phyloP scores from a whole-genome alignment of 37 sponge, comb jelly and placozoan genomes.

The Oopsacas minuta region DNA sequence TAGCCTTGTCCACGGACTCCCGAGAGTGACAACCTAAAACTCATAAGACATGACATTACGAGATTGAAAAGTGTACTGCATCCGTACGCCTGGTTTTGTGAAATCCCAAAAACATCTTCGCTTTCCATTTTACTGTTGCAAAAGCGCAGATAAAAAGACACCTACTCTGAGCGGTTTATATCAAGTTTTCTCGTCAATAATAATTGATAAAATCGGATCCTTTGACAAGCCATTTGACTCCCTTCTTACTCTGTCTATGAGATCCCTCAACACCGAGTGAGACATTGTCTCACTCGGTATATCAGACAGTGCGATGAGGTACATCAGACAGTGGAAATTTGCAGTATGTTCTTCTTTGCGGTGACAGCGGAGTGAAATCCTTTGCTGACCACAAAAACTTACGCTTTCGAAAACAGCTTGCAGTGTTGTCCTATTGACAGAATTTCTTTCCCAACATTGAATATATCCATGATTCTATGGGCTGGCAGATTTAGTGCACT shows the following conservation, averaged over 20 bases:
- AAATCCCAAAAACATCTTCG: background rate
- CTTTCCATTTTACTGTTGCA: background rate
- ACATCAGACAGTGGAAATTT: background rate
- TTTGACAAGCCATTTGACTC: background rate
- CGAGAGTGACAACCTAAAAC: too few relatives aligned
- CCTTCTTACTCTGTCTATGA: background rate
- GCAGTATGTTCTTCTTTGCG: background rate
- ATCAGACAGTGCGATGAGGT: background rate
- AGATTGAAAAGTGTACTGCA: too few relatives aligned
- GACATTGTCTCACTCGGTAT: background rate
- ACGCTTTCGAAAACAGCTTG: background rate
- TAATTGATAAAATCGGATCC: background rate
- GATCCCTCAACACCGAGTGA: background rate
- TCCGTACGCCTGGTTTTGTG: too few relatives aligned
- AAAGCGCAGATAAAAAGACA: background rate
- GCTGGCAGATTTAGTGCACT: background rate
- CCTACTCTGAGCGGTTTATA: background rate
- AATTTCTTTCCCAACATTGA: too few relatives aligned
- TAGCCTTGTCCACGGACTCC: too few relatives aligned
- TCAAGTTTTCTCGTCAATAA: background rate
- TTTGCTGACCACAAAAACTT: background rate
- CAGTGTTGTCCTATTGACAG: background rate
- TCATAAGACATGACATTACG: too few relatives aligned
- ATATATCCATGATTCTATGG: too few relatives aligned
- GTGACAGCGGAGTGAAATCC: background rate